Percentiles rank a stretch among this genome's conserved stretches.
Evolutionary conservation across 2,113 vertebrate genomes (phyloP).

Genomic region (Bos javanicus): DNA sequence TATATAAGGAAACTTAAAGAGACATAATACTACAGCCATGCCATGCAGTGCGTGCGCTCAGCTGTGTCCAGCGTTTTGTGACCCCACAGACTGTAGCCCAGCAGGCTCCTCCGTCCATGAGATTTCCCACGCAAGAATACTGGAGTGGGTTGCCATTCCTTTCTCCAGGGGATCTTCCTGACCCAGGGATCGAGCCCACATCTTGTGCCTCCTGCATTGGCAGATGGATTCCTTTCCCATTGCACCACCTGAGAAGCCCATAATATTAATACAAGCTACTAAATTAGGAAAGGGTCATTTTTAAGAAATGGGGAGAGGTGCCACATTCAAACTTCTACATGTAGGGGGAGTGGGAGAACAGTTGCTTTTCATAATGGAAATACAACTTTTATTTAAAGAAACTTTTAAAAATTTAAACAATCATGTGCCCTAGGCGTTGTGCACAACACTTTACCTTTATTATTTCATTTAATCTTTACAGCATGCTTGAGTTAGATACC

Average conservation of each 20-base stretch:
- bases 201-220: neutral
- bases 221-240: neutral
- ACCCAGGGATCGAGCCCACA: neutral
- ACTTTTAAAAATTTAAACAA: neutral
- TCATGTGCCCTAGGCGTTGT: neutral
- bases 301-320: neutral
- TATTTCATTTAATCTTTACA: neutral
- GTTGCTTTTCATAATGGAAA: neutral
- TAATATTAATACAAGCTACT: neutral
- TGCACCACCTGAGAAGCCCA: neutral
- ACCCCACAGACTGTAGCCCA: neutral
- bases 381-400: neutral
- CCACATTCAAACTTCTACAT: neutral
- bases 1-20: neutral
- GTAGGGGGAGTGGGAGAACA: neutral
- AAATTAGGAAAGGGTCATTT: neutral
- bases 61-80: neutral
- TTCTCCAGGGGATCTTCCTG: neutral
- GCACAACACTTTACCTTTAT: neutral
- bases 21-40: neutral
- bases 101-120: neutral
- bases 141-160: neutral
- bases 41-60: neutral
- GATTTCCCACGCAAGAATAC: neutral
- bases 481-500: neutral